Conservation (phyloP, 2,888 invertebrate genomes). For the Abrostola triplasia region DNA sequence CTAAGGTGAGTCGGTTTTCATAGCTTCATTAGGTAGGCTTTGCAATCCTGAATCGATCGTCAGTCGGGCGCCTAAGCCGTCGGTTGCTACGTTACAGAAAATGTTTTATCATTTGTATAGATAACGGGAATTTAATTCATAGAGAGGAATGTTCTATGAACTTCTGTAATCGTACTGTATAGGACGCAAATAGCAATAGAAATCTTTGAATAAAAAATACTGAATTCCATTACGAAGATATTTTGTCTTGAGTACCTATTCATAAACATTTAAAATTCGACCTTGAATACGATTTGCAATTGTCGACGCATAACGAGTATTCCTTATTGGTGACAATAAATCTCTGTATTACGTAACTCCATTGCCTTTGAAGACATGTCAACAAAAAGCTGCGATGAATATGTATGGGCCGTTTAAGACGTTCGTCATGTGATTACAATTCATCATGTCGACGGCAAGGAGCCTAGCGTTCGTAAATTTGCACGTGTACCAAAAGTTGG, state of each 20-base stretch:
- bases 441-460: slow-evolving; percentile 50
- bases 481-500: slow-evolving; percentile 66
- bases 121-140: too few relatives aligned
- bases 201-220: background rate
- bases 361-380: slow-evolving; percentile 5
- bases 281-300: slow-evolving; percentile 40
- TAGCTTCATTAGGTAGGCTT: too few relatives aligned
- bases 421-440: slow-evolving; percentile 58
- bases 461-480: slow-evolving; percentile 57
- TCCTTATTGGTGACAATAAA: slow-evolving; percentile 28
- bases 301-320: slow-evolving; percentile 11
- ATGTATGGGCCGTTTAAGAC: slow-evolving; percentile 26
- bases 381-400: slow-evolving; percentile 29
- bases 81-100: too few relatives aligned
- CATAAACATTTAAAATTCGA: background rate
- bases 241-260: background rate
- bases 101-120: too few relatives aligned
- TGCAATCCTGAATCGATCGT: too few relatives aligned
- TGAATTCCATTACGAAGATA: background rate
- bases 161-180: too few relatives aligned
- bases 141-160: too few relatives aligned
- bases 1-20: too few relatives aligned
- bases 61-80: too few relatives aligned
- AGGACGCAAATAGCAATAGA: too few relatives aligned
- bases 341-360: slow-evolving; percentile 22